A percentile compares a stretch with the other conserved stretches of the same genome.
Evolutionary conservation across 2,113 vertebrate genomes (phyloP).

Genomic region (Gallinago media): DNA sequence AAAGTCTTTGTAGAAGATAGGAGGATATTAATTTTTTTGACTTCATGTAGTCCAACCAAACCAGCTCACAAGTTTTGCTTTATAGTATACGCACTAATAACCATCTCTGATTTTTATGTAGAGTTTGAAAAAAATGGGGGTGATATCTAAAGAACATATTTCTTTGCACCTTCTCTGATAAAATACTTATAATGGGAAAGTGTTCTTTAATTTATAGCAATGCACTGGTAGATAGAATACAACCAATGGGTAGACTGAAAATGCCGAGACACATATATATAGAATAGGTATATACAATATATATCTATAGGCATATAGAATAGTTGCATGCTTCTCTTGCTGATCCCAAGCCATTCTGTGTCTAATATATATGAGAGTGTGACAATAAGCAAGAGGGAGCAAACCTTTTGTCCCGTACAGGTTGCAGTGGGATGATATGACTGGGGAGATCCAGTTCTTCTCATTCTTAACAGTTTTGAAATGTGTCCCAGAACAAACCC

Average conservation of each 20-base stretch:
- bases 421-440: not conserved
- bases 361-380: not conserved
- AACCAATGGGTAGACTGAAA: not conserved
- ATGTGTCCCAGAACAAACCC: not conserved
- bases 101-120: not conserved
- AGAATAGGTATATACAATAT: not conserved
- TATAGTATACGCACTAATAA: not conserved
- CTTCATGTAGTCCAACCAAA: not conserved
- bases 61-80: not conserved
- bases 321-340: not conserved
- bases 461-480: not conserved
- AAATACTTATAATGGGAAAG: not conserved
- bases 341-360: not conserved
- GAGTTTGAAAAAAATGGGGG: not conserved
- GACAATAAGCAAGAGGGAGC: not conserved
- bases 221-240: not conserved
- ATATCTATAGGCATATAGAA: too few relatives aligned
- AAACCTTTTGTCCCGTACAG: not conserved
- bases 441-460: not conserved
- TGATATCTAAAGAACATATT: not conserved
- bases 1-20: not conserved
- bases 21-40: not conserved
- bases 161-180: not conserved
- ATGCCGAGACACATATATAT: not conserved
- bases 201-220: not conserved